These are phyloP conservation scores for Eclectus roratus DNA, from an alignment of 2,113 vertebrate genomes.

Conservation along the genomic window DNA sequence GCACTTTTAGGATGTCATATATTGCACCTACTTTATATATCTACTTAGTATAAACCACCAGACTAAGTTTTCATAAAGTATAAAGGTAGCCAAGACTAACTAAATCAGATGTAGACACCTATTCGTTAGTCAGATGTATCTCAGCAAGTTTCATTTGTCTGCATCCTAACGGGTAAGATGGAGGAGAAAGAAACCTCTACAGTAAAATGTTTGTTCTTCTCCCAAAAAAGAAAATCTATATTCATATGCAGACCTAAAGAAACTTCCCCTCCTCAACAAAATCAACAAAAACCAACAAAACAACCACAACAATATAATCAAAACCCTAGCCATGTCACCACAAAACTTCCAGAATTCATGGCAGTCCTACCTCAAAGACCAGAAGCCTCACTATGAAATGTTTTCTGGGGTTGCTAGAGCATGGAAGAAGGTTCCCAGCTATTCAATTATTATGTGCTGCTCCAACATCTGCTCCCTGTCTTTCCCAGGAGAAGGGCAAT, in stretches of 20 bases:
- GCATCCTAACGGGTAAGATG: not conserved
- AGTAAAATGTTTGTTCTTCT: not conserved
- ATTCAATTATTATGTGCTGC: not conserved
- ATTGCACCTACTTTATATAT: not conserved
- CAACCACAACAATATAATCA: not conserved
- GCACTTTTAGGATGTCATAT: not conserved
- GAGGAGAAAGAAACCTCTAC: not conserved
- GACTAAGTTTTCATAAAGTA: not conserved
- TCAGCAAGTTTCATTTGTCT: not conserved
- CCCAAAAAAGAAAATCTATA: rapidly evolving
- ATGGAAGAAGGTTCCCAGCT: constrained; percentile 9
- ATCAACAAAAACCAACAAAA: not conserved
- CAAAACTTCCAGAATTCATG: not conserved
- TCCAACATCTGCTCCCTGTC: constrained; percentile 35
- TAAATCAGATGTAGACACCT: not conserved
- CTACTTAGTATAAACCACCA: not conserved
- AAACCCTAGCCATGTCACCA: not conserved
- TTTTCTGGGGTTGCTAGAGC: not conserved
- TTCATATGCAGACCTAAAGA: not conserved
- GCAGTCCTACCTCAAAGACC: not conserved
- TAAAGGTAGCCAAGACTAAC: not conserved
- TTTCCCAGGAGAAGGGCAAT: constrained; percentile 19
- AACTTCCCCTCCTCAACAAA: rapidly evolving
- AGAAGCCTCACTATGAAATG: not conserved
- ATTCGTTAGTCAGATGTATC: not conserved